These are phyloP conservation scores for Mechanitis mazaeus DNA, from an alignment of 2,888 invertebrate species.

Conservation along the genomic window DNA sequence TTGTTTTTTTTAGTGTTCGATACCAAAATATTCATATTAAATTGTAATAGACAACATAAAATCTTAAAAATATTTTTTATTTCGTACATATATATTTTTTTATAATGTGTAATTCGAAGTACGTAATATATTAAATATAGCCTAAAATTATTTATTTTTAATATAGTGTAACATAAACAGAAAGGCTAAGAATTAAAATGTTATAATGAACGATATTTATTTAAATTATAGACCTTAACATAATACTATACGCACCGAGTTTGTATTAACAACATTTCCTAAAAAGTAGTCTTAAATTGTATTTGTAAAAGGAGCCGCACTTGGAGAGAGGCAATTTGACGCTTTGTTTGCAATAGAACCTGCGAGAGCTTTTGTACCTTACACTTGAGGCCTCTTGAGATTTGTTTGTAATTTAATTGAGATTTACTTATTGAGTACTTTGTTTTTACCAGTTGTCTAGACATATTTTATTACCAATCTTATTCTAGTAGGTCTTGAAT, in stretches of 20 bases:
- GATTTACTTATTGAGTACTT: neutral
- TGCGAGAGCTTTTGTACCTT: neutral
- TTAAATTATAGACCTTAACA: neutral
- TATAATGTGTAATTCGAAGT: too few species aligned
- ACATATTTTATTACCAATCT: neutral
- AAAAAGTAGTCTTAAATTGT: neutral
- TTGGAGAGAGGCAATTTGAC: constrained; percentile 5
- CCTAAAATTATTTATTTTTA: too few species aligned
- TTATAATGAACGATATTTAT: too few species aligned
- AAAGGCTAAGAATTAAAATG: too few species aligned
- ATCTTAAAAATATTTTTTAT: too few species aligned
- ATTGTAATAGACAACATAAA: too few species aligned
- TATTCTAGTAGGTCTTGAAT: neutral
- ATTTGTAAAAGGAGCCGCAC: constrained; percentile 1
- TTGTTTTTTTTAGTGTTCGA: too few species aligned
- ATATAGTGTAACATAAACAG: too few species aligned
- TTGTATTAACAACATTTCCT: neutral
- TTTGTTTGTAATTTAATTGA: neutral
- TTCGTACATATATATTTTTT: too few species aligned
- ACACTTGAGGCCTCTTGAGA: neutral
- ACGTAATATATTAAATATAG: too few species aligned
- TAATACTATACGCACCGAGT: neutral
- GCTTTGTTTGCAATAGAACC: constrained; percentile 1
- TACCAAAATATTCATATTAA: too few species aligned
- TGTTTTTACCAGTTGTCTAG: neutral